phyloP scores from a whole-genome alignment of 2,113 vertebrate species.

The Apus apus region DNA sequence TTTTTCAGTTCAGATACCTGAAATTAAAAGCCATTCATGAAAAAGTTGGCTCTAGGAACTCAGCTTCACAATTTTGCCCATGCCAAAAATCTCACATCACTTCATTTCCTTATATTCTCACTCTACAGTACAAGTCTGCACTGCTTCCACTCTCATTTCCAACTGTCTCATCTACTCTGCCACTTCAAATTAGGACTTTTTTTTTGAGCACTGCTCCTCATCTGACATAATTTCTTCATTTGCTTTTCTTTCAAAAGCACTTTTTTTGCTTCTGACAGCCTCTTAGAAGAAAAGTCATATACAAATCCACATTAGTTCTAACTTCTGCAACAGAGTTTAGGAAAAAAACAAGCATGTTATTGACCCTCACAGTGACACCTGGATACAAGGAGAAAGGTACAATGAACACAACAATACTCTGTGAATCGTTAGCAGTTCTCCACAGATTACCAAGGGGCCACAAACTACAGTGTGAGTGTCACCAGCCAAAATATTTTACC shows the following conservation, averaged over 20 bases:
- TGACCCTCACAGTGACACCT: neutral
- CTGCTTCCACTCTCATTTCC: neutral
- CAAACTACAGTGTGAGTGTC: neutral
- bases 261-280: neutral
- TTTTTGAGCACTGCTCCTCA: neutral
- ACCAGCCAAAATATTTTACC: neutral
- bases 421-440: neutral
- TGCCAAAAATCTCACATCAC: conserved; percentile 13
- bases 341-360: neutral
- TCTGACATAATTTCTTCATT: neutral
- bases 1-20: neutral
- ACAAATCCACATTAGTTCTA: neutral
- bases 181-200: neutral
- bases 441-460: neutral
- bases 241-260: neutral
- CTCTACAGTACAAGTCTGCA: neutral
- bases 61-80: neutral
- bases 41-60: neutral
- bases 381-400: neutral
- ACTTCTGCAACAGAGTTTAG: neutral
- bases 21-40: neutral
- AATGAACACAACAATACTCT: neutral
- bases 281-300: neutral
- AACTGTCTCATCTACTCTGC: neutral
- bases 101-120: neutral